Percentiles rank a stretch among this genome's conserved stretches.
phyloP scores from a whole-genome alignment of 2,113 vertebrate genomes.

The Lycaon pictus region DNA sequence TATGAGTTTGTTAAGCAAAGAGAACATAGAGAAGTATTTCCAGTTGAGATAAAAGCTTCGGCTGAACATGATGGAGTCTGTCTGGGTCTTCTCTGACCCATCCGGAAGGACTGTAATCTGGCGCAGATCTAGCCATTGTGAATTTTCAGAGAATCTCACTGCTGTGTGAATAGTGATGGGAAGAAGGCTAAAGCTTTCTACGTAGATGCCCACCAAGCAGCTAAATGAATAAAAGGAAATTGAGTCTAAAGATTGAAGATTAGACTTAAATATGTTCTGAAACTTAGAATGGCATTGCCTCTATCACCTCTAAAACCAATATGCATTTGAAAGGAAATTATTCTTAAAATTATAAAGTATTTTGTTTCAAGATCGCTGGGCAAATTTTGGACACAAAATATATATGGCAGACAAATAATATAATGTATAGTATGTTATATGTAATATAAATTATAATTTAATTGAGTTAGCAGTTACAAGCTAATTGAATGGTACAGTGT shows the following conservation, averaged over 20 bases:
- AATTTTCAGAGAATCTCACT: not conserved
- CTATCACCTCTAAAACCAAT: not conserved
- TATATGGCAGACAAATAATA: slow-evolving; percentile 77
- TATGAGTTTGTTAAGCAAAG: not conserved
- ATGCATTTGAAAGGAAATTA: slow-evolving; percentile 15
- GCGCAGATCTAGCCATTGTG: too few relatives aligned
- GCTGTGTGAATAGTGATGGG: not conserved
- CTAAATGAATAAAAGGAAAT: not conserved
- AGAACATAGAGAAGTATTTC: not conserved
- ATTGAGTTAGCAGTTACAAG: slow-evolving; percentile 81
- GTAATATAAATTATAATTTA: slow-evolving; percentile 81
- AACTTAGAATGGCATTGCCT: not conserved
- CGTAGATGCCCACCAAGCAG: not conserved
- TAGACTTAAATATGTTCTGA: not conserved
- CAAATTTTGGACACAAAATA: slow-evolving; percentile 64
- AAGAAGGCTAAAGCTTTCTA: not conserved
- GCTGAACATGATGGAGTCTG: not conserved
- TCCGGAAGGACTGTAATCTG: not conserved
- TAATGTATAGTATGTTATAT: not conserved
- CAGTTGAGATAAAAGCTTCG: not conserved
- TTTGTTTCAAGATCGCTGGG: slow-evolving; percentile 57
- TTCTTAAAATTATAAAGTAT: slow-evolving; percentile 23
- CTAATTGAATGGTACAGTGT: slow-evolving; percentile 73
- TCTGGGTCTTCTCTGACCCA: not conserved
- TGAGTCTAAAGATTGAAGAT: not conserved